phyloP scores from a whole-genome alignment of 2,113 vertebrate genomes.

The Proterorhinus semilunaris region DNA sequence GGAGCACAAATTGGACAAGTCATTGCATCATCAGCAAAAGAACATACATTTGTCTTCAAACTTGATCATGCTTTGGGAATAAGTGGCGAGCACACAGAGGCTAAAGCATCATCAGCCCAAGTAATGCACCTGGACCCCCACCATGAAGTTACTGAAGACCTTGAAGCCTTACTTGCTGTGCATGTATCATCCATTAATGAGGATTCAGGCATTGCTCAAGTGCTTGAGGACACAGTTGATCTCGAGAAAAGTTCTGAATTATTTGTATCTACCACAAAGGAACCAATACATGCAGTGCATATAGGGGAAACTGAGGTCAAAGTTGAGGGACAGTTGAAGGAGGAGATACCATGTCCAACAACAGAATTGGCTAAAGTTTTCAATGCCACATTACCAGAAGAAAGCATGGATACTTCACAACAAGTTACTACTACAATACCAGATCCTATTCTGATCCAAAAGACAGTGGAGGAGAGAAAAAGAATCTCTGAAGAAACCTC shows the following conservation, averaged over 20 bases:
- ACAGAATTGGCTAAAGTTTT: not conserved
- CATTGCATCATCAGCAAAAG: not conserved
- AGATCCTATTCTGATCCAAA: not conserved
- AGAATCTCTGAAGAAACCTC: slow-evolving; percentile 26
- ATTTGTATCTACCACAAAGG: slow-evolving; percentile 24
- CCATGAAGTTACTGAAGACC: slow-evolving; percentile 34
- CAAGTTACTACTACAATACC: not conserved
- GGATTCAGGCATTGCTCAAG: slow-evolving; percentile 11
- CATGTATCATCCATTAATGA: slow-evolving; percentile 24
- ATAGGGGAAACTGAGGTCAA: slow-evolving; percentile 5
- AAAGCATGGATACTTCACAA: not conserved
- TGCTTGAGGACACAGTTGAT: slow-evolving; percentile 27
- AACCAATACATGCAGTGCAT: slow-evolving; percentile 15
- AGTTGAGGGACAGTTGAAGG: slow-evolving; percentile 29
- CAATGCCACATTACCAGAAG: not conserved
- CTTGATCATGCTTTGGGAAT: slow-evolving; percentile 22
- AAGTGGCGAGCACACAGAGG: slow-evolving; percentile 10
- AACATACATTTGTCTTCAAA: not conserved
- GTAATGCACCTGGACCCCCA: slow-evolving; percentile 23
- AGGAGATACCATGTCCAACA: not conserved
- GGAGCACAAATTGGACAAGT: slow-evolving; percentile 9
- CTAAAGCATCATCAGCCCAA: slow-evolving; percentile 6
- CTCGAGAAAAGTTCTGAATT: slow-evolving; percentile 17
- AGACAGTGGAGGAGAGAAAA: not conserved
- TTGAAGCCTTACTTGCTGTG: slow-evolving; percentile 32